phyloP scores from a whole-genome alignment of 2,797 vertebrate genomes.

The Lutjanus argentimaculatus region DNA sequence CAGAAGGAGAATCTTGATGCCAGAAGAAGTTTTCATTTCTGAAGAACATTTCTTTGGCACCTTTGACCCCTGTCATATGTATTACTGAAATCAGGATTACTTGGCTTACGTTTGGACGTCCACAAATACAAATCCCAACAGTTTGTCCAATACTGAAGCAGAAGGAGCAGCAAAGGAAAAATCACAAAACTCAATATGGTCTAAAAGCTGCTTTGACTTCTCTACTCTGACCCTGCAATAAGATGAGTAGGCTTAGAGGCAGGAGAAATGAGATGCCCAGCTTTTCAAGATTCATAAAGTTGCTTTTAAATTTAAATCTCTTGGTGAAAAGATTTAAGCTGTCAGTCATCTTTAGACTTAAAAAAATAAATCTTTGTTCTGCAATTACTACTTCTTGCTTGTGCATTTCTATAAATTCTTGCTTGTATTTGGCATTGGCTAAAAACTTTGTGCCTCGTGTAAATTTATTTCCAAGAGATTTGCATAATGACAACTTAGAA shows the following conservation, averaged over 20 bases:
- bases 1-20: background rate
- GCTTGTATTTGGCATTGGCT: conserved; percentile 41
- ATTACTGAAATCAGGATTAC: conserved; percentile 83
- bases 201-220: conserved; percentile 64
- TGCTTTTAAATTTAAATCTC: conserved; percentile 51
- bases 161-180: conserved; percentile 60
- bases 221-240: conserved; percentile 22
- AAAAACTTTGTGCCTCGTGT: conserved; percentile 24
- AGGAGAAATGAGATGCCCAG: conserved; percentile 17
- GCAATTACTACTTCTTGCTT: background rate
- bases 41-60: background rate
- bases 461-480: conserved; percentile 64
- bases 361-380: conserved; percentile 28
- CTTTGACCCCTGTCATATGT: conserved; percentile 52
- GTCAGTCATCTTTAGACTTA: conserved; percentile 11
- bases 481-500: conserved; percentile 52
- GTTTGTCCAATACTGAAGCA: conserved; percentile 66
- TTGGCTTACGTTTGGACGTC: conserved; percentile 38
- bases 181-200: conserved; percentile 71
- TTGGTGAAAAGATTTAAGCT: conserved; percentile 25
- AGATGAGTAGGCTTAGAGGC: conserved; percentile 34
- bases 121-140: conserved; percentile 71
- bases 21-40: conserved; percentile 11
- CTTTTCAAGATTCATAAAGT: conserved; percentile 44
- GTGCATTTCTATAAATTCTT: conserved; percentile 43